phyloP scores from a whole-genome alignment of 2,113 vertebrate species.

The Pelusios castaneus region DNA sequence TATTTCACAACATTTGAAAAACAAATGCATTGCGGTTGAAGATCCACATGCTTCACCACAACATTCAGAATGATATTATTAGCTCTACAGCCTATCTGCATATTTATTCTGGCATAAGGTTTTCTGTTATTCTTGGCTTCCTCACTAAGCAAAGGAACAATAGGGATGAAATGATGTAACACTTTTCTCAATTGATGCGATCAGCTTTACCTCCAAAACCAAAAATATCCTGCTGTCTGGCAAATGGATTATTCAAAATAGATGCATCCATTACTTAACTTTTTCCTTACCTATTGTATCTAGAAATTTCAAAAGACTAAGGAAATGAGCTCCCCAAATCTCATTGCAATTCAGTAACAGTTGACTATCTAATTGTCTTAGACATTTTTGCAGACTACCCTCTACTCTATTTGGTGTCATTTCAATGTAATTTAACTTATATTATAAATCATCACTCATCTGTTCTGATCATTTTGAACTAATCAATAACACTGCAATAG shows the following conservation, averaged over 20 bases:
- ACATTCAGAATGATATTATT: constrained; percentile 64
- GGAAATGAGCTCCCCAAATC: background rate
- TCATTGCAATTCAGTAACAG: background rate
- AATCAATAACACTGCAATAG: background rate
- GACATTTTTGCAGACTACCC: constrained; percentile 2
- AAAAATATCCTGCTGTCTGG: background rate
- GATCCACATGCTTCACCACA: constrained; percentile 54
- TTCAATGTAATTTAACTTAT: background rate
- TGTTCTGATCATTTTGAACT: constrained; percentile 5
- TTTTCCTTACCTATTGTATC: background rate
- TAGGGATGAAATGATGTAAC: constrained; percentile 48
- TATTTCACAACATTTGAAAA: constrained; percentile 75
- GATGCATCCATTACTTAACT: background rate
- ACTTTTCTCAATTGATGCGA: background rate
- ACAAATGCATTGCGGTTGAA: constrained; percentile 54
- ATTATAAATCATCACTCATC: constrained; percentile 12
- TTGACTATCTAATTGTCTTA: constrained; percentile 8
- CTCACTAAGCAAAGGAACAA: constrained; percentile 51
- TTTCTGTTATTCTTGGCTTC: constrained; percentile 62
- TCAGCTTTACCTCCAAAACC: background rate
- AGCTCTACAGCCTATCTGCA: constrained; percentile 45
- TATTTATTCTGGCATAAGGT: constrained; percentile 45
- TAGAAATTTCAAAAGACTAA: background rate
- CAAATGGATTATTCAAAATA: background rate
- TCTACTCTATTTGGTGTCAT: constrained; percentile 23